Evolutionary conservation across 2,113 vertebrate genomes (phyloP).

Genomic region (Ailuropoda melanoleuca): DNA sequence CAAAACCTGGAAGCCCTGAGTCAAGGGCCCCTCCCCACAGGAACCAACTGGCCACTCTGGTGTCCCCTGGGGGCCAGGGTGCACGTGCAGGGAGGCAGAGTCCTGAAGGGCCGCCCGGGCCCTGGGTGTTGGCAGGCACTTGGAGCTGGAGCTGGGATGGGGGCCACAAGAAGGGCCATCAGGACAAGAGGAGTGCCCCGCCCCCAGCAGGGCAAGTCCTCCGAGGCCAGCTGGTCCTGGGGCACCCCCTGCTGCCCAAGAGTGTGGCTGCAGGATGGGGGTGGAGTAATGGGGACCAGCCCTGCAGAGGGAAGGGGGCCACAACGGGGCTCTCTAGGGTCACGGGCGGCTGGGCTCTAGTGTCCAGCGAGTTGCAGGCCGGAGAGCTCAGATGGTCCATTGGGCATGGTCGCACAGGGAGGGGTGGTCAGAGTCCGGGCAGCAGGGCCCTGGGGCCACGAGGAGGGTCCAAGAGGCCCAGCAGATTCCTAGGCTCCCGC

Average conservation of each 20-base stretch:
- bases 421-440: neutral
- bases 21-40: neutral
- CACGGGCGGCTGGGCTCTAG: neutral
- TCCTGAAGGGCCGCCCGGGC: fast-evolving
- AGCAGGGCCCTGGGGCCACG: neutral
- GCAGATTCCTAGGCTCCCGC: neutral
- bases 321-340: neutral
- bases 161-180: neutral
- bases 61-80: fast-evolving
- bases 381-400: fast-evolving
- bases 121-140: too few relatives aligned
- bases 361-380: fast-evolving
- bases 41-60: neutral
- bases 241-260: neutral
- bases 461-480: neutral
- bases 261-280: neutral
- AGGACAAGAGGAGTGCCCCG: too few relatives aligned
- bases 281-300: neutral
- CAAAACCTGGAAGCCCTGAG: neutral
- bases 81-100: neutral
- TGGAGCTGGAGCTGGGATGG: neutral
- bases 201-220: neutral
- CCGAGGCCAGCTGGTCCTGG: neutral
- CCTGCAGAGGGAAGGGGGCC: fast-evolving
- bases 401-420: fast-evolving